Percentiles rank a stretch among this genome's conserved stretches.
These are phyloP conservation scores for Melikaiella ostensackeni DNA, from an alignment of 2,888 invertebrate species.

Conservation along the genomic window DNA sequence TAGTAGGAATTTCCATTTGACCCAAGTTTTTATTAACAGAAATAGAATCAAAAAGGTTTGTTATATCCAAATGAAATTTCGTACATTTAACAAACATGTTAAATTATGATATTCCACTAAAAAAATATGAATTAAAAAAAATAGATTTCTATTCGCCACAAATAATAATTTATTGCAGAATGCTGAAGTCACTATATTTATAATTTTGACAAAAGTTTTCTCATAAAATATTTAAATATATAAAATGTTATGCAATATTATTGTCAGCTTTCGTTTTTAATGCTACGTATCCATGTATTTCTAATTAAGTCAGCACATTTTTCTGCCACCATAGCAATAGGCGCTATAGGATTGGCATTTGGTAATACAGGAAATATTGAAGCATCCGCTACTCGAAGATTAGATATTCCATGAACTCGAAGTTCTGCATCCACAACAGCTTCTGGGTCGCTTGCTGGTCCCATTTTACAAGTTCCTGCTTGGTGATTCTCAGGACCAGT, in stretches of 20 bases:
- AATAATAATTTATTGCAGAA: background rate
- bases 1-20: background rate
- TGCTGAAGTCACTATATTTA: background rate
- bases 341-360: constrained; percentile 83
- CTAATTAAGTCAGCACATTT: constrained; percentile 84
- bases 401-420: constrained; percentile 81
- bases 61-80: background rate
- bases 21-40: background rate
- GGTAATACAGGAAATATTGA: constrained; percentile 84
- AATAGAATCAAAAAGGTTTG: background rate
- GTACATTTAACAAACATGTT: background rate
- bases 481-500: constrained; percentile 84
- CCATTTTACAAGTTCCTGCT: constrained; percentile 81
- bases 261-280: constrained; percentile 30
- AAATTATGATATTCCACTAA: background rate
- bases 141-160: background rate
- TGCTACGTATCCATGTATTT: constrained; percentile 74
- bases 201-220: background rate
- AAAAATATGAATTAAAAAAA: background rate
- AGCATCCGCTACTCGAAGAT: constrained; percentile 84
- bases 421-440: constrained; percentile 82
- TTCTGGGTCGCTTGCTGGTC: constrained; percentile 77
- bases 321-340: constrained; percentile 86
- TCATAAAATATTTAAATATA: background rate
- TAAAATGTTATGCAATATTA: background rate